Percentiles rank a stretch among this genome's conserved stretches.
Evolutionary conservation across 2,797 vertebrate species (phyloP).

Genomic region (Labroides dimidiatus): DNA sequence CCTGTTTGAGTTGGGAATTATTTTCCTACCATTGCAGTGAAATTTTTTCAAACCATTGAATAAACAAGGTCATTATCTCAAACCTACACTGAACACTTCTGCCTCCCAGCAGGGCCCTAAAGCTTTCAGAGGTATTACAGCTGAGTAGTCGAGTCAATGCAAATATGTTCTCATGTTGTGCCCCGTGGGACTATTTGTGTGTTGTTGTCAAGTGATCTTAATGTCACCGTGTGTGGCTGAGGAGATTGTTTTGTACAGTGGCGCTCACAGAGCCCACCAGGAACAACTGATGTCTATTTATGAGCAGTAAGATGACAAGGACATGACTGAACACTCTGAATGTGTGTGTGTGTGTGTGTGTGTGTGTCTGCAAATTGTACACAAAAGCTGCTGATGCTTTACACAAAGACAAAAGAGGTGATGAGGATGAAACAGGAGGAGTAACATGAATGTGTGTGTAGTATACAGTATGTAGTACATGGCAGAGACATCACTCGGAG

Average conservation of each 20-base stretch:
- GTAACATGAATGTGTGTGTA: not conserved
- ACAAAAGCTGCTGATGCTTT: conserved; percentile 38
- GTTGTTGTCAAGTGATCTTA: conserved; percentile 73
- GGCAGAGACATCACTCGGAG: conserved; percentile 47
- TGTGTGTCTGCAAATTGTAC: conserved; percentile 29
- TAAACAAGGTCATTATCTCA: conserved; percentile 70
- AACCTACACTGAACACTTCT: conserved; percentile 49
- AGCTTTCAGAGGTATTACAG: conserved; percentile 67
- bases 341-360: conserved; percentile 5
- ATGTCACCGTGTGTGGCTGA: conserved; percentile 63
- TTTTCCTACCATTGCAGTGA: conserved; percentile 29
- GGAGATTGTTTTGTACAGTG: conserved; percentile 58
- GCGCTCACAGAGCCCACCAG: conserved; percentile 34
- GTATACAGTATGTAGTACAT: conserved; percentile 33
- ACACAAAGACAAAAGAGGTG: conserved; percentile 13
- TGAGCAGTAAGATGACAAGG: conserved; percentile 60
- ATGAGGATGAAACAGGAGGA: conserved; percentile 6
- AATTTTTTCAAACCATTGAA: conserved; percentile 47
- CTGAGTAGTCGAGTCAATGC: conserved; percentile 64
- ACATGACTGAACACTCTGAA: conserved; percentile 50
- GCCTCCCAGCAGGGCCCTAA: conserved; percentile 60
- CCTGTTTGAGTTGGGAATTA: conserved; percentile 29
- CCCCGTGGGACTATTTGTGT: conserved; percentile 72
- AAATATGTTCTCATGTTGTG: conserved; percentile 71
- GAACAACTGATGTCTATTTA: conserved; percentile 49